Evolutionary conservation across 2,797 vertebrate genomes (phyloP), one percentile per base, ranked within the genome.

Genomic region (Oreortyx pictus): DNA sequence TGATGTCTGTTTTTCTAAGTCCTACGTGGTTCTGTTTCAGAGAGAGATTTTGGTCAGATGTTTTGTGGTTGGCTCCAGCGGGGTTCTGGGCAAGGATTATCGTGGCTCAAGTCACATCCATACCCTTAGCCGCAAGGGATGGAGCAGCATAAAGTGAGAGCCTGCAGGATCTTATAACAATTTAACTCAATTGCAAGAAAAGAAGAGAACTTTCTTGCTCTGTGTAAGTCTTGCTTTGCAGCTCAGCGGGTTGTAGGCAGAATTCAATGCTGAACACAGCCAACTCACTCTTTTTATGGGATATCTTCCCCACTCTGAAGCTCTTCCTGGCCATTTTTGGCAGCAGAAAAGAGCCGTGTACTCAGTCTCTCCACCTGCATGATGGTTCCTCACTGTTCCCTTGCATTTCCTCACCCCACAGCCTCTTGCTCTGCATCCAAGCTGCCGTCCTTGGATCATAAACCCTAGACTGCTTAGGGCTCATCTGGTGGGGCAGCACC

Each of bases 21-120:
- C 41, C 31, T 29, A 4, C 1, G 0, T 12, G 23, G 5, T 66
- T 35, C 29, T 17, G 14, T 41, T 73, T 61, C 18, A 14, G 41
- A 61, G 41, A 41, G 37, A 57, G n/a, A 31, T 70, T 70, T 59
- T 41, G 64, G 43, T 25, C 61, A 17, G 41, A 22, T 9, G 29
- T 20, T 66, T 10, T 39, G 22, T 15, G 31, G 33, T 52, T 25
- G 29, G 33, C 33, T 20, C 4, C 4, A 14, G 46, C 19, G 25
- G 18, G 12, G 35, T 14, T 67, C n/a, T 57, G 62, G 31, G 37
- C 29, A 43, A 74, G 27, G 31, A 68, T 13, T 57, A 20, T 23
- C 17, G 0, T 0, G 3, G 14, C 31, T 61, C 14, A 23, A 61
- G 22, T 8, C 29, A 59, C 14, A 8, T 31, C 20, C 19, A 14